Evolutionary conservation across 1,140 invertebrate species (phyloP).

Genomic region (Psilanteris sp.): DNA sequence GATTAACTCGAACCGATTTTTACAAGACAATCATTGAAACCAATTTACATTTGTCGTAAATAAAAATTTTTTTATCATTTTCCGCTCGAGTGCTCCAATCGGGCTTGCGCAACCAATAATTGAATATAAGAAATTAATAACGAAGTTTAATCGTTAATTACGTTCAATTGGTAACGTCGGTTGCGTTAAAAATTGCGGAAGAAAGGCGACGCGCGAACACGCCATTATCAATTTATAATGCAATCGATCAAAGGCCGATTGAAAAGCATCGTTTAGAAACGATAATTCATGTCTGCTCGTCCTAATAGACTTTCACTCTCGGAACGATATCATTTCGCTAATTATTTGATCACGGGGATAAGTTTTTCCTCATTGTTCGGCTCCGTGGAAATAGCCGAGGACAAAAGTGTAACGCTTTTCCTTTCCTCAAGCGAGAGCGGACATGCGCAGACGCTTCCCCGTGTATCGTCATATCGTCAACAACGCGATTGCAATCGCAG

Average conservation of each 20-base stretch:
- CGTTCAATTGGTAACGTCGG: constrained; percentile 16
- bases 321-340: constrained; percentile 10
- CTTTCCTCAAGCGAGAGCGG: neutral
- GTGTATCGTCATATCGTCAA: too few species aligned
- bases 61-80: neutral
- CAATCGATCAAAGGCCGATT: constrained; percentile 29
- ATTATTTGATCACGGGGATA: constrained; percentile 16
- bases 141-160: constrained; percentile 19
- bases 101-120: constrained; percentile 9
- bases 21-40: neutral
- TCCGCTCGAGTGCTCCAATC: neutral
- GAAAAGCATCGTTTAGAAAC: constrained; percentile 22
- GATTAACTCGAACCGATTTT: too few species aligned
- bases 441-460: too few species aligned
- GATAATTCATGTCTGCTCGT: constrained; percentile 15
- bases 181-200: constrained; percentile 13
- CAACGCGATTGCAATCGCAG: too few species aligned
- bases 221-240: constrained; percentile 35
- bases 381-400: too few species aligned
- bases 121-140: constrained; percentile 29
- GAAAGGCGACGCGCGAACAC: constrained; percentile 22
- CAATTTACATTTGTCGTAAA: neutral
- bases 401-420: constrained; percentile 1
- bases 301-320: constrained; percentile 38
- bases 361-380: neutral